phyloP scores from a whole-genome alignment of 2,888 invertebrate genomes.

The Laothoe populi region DNA sequence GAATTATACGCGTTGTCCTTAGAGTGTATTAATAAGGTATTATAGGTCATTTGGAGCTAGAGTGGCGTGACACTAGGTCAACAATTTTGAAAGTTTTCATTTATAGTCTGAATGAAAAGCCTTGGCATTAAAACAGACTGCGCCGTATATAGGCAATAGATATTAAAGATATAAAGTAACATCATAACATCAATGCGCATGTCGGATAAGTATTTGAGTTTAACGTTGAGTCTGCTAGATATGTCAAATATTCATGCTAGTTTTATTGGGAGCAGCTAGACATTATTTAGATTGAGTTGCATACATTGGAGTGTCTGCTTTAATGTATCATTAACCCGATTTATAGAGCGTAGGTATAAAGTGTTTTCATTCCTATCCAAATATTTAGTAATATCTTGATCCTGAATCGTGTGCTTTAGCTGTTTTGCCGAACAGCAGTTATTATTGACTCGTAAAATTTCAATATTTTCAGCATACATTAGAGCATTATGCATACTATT shows the following conservation, averaged over 20 bases:
- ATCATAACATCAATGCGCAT: not conserved
- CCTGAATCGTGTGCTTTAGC: not conserved
- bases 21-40: not conserved
- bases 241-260: constrained; percentile 12
- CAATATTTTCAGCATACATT: no score
- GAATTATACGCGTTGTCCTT: not conserved
- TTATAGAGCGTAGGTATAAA: not conserved
- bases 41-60: constrained; percentile 1
- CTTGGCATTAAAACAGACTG: constrained; percentile 10
- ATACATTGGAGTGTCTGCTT: not conserved
- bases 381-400: not conserved
- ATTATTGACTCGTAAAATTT: no score
- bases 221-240: not conserved
- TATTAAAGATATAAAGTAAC: not conserved
- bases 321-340: not conserved
- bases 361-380: not conserved
- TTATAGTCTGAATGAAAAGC: not conserved
- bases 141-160: no score
- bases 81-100: not conserved
- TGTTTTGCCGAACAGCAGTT: not conserved
- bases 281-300: not conserved
- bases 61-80: constrained; percentile 14
- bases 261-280: not conserved
- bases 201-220: constrained; percentile 11
- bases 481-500: no score